Evolutionary conservation across 2,888 invertebrate genomes (phyloP), one percentile per base, ranked within the genome.

Genomic region (Hydroisotoma schaefferi): DNA sequence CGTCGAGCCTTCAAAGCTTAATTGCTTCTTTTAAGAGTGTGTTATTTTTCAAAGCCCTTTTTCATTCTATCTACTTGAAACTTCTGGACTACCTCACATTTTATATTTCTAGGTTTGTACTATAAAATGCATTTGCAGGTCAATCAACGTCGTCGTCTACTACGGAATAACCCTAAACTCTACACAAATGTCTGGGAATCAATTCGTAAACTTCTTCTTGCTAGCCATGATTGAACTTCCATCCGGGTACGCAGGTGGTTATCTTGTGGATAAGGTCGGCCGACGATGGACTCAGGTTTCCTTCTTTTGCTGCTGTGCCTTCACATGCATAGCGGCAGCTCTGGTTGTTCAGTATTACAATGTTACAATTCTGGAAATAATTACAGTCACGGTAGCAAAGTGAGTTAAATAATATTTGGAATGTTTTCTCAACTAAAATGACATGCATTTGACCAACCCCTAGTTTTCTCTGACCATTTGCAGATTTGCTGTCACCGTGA

Each of bases 141-240:
- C 73, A 4, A 73, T 73, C 57, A 74, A 74, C 63, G 72, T 72
- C 26, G 56, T 74, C 6, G 71, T 75, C 18, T 76, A 76, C 65
- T 74, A 73, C 55, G 75, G 74, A 26, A 68, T 76, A 44, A 72
- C 72, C 5, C 63, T 75, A 20, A 76, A 76, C 57, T 68, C 73
- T 0, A 65, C 72, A 1, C 75, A 74, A 60, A 77, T 83, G 74
- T 80, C 80, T 54, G 84, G 83, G 37, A 85, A 85, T 76, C 85
- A 85, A 18, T 85, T 84, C 74, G 72, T 85, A 63, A 85, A 84
- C 76, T 85, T 84, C 75, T 81, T 84, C 57, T 80, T 82, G 74
- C 84, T 86, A 75, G 80, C 83, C 56, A 72, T 83, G 33, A 83
- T 82, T 25, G 86, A 87, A 75, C 76, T 85, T 37, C 86, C 86